These are phyloP conservation scores for Euzophera pinguis DNA, from an alignment of 2,888 invertebrate species.

Conservation along the genomic window DNA sequence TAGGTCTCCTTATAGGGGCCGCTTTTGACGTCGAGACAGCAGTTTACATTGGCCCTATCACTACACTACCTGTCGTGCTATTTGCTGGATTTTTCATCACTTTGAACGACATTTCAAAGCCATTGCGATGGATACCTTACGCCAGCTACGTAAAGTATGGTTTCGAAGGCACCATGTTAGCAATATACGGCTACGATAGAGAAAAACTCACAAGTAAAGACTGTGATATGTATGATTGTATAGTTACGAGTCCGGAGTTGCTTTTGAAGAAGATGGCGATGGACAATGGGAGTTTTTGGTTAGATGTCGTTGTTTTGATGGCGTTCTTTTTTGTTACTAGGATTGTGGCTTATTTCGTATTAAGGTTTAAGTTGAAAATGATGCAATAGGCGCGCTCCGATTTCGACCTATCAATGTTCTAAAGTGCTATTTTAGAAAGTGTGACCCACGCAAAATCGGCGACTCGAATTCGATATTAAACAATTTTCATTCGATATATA, in stretches of 20 bases:
- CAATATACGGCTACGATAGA: conserved; percentile 92
- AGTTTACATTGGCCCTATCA: conserved; percentile 90
- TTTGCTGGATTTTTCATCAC: conserved; percentile 98
- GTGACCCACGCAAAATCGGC: too few species aligned
- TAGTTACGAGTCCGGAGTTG: conserved; percentile 86
- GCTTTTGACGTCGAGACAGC: conserved; percentile 92
- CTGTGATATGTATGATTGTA: conserved; percentile 77
- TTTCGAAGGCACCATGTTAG: conserved; percentile 94
- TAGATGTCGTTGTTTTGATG: conserved; percentile 90
- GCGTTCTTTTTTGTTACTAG: conserved; percentile 89
- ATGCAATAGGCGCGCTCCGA: conserved; percentile 54
- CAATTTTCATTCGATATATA: too few species aligned
- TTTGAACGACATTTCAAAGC: conserved; percentile 93
- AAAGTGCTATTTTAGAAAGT: too few species aligned
- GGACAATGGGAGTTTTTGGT: conserved; percentile 87
- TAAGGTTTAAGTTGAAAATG: conserved; percentile 87
- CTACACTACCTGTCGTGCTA: conserved; percentile 93
- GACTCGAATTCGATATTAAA: too few species aligned
- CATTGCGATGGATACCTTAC: conserved; percentile 93
- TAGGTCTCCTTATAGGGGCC: conserved; percentile 95
- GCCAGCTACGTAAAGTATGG: conserved; percentile 93
- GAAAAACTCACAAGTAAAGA: conserved; percentile 77
- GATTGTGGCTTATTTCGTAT: conserved; percentile 88
- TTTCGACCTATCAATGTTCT: too few species aligned
- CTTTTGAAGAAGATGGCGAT: conserved; percentile 93